These are phyloP conservation scores for Venusia cambrica DNA, from an alignment of 2,888 invertebrate genomes.

Conservation along the genomic window DNA sequence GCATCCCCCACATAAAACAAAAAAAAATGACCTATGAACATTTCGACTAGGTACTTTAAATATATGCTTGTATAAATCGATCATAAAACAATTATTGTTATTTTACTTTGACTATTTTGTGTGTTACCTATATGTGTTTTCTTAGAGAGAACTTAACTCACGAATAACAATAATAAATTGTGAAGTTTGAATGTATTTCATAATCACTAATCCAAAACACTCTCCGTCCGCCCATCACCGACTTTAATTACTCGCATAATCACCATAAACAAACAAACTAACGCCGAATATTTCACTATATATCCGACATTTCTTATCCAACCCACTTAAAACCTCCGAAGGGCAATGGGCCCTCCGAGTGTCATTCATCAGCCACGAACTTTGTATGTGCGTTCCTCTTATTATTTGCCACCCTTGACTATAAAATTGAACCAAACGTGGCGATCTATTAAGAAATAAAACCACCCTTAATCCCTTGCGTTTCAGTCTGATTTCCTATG, in stretches of 20 bases:
- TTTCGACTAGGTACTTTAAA: too few relatives aligned
- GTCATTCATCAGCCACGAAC: constrained; percentile 78
- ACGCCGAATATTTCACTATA: constrained; percentile 69
- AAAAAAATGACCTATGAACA: too few relatives aligned
- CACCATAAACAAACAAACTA: constrained; percentile 43
- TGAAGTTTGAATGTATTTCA: too few relatives aligned
- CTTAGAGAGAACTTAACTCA: too few relatives aligned
- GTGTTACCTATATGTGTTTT: too few relatives aligned
- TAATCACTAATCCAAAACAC: constrained; percentile 30
- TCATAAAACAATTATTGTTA: too few relatives aligned
- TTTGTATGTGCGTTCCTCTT: constrained; percentile 76
- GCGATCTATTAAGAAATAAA: constrained; percentile 28
- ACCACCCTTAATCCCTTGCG: constrained; percentile 28
- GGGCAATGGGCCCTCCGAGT: constrained; percentile 80
- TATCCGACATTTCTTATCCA: constrained; percentile 78
- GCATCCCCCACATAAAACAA: too few relatives aligned
- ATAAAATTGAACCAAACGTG: constrained; percentile 75
- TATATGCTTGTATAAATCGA: too few relatives aligned
- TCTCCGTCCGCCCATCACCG: constrained; percentile 43
- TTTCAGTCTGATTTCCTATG: constrained; percentile 38
- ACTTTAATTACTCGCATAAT: constrained; percentile 57
- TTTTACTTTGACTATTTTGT: too few relatives aligned
- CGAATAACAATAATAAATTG: too few relatives aligned
- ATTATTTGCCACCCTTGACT: constrained; percentile 74
- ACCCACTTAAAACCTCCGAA: constrained; percentile 78